Percentiles rank a stretch among this genome's conserved stretches.
These are phyloP conservation scores for Phallusia fumigata DNA, from an alignment of 23 tunicate genomes.

Conservation along the genomic window DNA sequence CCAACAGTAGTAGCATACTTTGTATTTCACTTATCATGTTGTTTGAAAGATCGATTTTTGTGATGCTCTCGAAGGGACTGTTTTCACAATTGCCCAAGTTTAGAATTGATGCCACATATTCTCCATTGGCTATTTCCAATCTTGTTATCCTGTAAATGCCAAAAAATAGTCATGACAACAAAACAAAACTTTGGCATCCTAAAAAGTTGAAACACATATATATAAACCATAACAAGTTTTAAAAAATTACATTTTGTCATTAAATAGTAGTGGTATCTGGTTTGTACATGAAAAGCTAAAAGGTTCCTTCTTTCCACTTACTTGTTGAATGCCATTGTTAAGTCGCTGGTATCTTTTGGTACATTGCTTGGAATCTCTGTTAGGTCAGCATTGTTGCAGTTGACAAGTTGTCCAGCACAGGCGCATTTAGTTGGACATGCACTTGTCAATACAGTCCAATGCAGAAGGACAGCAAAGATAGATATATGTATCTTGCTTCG, in stretches of 20 bases:
- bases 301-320: neutral
- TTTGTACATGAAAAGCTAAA: too few relatives aligned
- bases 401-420: neutral
- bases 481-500: too few relatives aligned
- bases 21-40: neutral
- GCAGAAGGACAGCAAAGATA: too few relatives aligned
- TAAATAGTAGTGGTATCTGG: too few relatives aligned
- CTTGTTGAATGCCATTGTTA: slow-evolving; percentile 1
- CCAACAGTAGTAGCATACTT: neutral
- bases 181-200: too few relatives aligned
- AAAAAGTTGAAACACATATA: too few relatives aligned
- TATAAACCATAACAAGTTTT: too few relatives aligned
- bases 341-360: neutral
- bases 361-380: slow-evolving; percentile 6
- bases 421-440: slow-evolving; percentile 14
- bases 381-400: slow-evolving; percentile 11
- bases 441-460: neutral
- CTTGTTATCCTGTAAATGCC: neutral
- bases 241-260: too few relatives aligned
- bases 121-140: neutral
- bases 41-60: slow-evolving; percentile 16
- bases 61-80: slow-evolving; percentile 16
- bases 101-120: neutral
- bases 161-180: neutral
- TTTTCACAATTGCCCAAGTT: neutral